Evolutionary conservation across 2,113 vertebrate species (phyloP).

Genomic region (Sakesphorus luctuosus): DNA sequence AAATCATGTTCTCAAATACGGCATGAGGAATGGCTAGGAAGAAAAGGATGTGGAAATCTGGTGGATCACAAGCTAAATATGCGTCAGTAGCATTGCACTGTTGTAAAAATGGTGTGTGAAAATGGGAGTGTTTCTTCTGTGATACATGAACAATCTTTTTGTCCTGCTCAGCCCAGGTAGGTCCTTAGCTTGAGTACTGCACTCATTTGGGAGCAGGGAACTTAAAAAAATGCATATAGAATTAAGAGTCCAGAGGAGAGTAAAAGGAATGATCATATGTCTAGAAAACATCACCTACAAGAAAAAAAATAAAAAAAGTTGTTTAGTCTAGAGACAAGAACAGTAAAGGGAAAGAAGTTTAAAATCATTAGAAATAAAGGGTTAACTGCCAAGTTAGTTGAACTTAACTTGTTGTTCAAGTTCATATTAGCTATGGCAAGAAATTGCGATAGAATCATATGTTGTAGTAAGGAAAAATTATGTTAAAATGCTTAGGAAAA

Average conservation of each 20-base stretch:
- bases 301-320: not conserved
- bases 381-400: not conserved
- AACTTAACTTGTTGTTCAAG: not conserved
- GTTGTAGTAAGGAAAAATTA: not conserved
- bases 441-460: not conserved
- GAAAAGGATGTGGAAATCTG: not conserved
- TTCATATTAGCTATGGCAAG: not conserved
- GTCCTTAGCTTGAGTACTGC: not conserved
- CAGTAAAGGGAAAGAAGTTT: not conserved
- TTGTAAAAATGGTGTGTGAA: not conserved
- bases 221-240: not conserved
- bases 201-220: not conserved
- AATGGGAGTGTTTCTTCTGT: not conserved
- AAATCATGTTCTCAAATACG: not conserved
- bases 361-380: not conserved
- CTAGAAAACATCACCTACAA: not conserved
- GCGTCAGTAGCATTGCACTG: not conserved
- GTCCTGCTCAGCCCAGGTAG: not conserved
- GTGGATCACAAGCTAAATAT: not conserved
- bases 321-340: not conserved
- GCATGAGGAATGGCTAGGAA: not conserved
- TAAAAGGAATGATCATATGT: not conserved
- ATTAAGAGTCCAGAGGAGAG: not conserved
- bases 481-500: not conserved
- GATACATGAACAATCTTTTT: not conserved